Percentiles rank a stretch among this genome's conserved stretches.
These are phyloP conservation scores for Eira barbara DNA, from an alignment of 2,113 vertebrate species.

Conservation along the genomic window DNA sequence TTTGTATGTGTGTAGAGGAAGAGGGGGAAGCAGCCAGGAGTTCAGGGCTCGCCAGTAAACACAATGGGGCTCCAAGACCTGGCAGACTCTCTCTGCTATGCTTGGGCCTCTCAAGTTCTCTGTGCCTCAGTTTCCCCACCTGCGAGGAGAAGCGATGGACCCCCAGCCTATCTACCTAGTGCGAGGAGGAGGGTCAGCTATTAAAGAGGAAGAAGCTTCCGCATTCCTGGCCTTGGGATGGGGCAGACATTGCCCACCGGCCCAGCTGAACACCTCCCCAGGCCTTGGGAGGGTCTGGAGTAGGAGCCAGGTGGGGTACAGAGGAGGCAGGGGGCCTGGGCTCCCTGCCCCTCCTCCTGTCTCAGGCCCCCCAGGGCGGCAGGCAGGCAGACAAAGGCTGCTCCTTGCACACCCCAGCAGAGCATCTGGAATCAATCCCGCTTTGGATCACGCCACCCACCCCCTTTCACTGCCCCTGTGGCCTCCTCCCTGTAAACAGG, in stretches of 20 bases:
- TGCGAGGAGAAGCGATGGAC: background rate
- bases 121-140: background rate
- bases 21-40: background rate
- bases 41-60: background rate
- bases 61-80: background rate
- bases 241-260: background rate
- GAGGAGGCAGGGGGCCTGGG: background rate
- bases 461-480: background rate
- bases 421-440: slow-evolving; percentile 71
- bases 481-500: slow-evolving; percentile 4
- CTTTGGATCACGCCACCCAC: background rate
- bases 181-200: background rate
- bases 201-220: background rate
- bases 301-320: background rate
- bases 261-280: background rate
- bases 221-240: background rate
- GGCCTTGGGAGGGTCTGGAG: background rate
- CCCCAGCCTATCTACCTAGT: background rate
- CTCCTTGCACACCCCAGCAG: background rate
- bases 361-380: background rate
- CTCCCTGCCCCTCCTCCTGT: background rate
- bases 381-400: slow-evolving; percentile 55
- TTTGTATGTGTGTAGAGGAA: background rate
- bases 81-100: background rate
- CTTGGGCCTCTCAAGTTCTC: background rate